These are phyloP conservation scores for Branchinecta sandiegonensis DNA, from an alignment of 2,888 invertebrate genomes.

Conservation along the genomic window DNA sequence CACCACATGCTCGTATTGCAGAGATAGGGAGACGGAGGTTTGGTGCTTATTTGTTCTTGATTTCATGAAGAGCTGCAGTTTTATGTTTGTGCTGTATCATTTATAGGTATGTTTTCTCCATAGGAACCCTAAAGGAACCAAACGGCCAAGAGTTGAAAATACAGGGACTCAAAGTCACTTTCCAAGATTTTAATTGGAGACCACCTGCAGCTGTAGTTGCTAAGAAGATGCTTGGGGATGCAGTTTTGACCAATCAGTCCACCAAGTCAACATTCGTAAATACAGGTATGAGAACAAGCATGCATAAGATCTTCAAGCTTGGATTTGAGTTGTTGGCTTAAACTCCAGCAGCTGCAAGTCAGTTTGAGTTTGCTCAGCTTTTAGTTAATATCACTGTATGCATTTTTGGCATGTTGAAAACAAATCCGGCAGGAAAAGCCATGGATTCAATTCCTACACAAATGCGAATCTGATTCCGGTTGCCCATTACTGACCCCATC, in stretches of 20 bases:
- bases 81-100: too few species aligned
- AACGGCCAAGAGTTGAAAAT: constrained; percentile 34
- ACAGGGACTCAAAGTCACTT: constrained; percentile 33
- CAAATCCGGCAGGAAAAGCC: neutral
- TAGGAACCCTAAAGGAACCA: constrained; percentile 38
- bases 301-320: too few species aligned
- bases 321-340: too few species aligned
- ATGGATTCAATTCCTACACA: neutral
- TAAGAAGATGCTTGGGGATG: constrained; percentile 24
- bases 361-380: too few species aligned
- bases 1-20: too few species aligned
- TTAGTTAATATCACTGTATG: neutral
- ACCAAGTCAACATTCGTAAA: neutral
- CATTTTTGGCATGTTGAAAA: neutral
- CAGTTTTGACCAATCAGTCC: constrained; percentile 21
- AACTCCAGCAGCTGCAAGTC: too few species aligned
- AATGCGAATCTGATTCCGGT: neutral
- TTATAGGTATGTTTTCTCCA: constrained; percentile 21
- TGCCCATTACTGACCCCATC: neutral
- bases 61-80: too few species aligned
- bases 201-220: constrained; percentile 25
- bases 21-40: too few species aligned
- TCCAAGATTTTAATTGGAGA: constrained; percentile 35
- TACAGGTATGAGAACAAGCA: too few species aligned
- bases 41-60: too few species aligned